Evolutionary conservation across 1,140 invertebrate genomes (phyloP), one percentile per base, ranked within the genome.

Genomic region (Cydia strobilella): DNA sequence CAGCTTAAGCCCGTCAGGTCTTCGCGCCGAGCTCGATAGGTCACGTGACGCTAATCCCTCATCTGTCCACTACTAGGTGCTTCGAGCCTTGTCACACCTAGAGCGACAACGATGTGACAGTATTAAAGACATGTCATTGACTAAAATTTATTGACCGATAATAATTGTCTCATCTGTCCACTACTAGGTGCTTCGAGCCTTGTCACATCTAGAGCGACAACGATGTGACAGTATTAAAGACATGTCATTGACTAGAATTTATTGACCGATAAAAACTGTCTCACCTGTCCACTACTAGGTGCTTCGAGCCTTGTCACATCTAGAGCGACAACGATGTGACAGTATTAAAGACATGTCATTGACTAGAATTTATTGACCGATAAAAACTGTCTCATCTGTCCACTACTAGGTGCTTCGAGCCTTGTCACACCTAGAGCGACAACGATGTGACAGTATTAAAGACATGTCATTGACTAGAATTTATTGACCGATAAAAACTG

Each of bases 41-140:
- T 59, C 54, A 59, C 54, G 54, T 59, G 54, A 59, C 54, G 54
- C 9, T 59, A 59, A 59, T 59, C 54, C 51, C 54, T 10, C 20
- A 59, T 54, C 54, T 59, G 54, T 59, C 54, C 54, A 3, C 54
- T 12, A 20, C 51, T 54, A 13, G 45, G 13, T n/a, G n/a, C 51
- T 45, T 45, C 42, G 48, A 12, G 48, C n/a, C 15, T 48, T 51
- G 48, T 51, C 48, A n/a, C 9, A 59, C 7, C 9, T 59, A 12
- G n/a, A 59, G 54, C 20, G 20, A 23, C 20, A 12, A n/a, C 15
- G 48, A 6, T 51, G 48, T 51, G 15, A 51, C n/a, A 51, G 48
- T 5, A 12, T n/a, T 51, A 51, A n/a, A 51, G 48, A 51, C 12
- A 13, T 45, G 3, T 45, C 42, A 45, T 15, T 13, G 35, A 39